These are phyloP conservation scores for Taeniopygia guttata DNA, from an alignment of 2,797 vertebrate species.

Conservation along the genomic window DNA sequence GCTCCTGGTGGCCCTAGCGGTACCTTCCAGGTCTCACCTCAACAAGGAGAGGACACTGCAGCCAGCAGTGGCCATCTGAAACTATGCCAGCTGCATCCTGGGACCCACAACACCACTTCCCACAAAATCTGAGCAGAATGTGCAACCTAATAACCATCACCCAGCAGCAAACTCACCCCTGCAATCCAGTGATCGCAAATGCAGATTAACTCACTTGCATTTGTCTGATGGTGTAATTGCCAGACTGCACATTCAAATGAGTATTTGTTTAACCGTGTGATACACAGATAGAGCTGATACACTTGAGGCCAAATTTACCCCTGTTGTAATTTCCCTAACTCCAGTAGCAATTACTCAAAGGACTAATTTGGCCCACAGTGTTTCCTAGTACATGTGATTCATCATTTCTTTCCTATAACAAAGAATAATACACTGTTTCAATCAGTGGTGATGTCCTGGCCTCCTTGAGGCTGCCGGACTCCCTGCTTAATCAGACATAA, in stretches of 20 bases:
- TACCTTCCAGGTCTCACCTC: neutral
- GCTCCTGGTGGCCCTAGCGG: neutral
- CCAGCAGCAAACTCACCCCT: slow-evolving; percentile 1
- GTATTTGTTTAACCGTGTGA: slow-evolving; percentile 57
- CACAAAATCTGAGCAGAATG: neutral
- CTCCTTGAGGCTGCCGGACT: slow-evolving; percentile 78
- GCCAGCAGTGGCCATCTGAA: neutral
- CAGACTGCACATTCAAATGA: slow-evolving; percentile 54
- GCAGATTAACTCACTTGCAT: slow-evolving; percentile 38
- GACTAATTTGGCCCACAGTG: slow-evolving; percentile 63
- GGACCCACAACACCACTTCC: neutral
- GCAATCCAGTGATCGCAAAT: slow-evolving; percentile 4
- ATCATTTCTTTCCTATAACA: slow-evolving; percentile 60
- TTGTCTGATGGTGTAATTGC: slow-evolving; percentile 51
- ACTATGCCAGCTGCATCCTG: neutral
- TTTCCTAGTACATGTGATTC: slow-evolving; percentile 59
- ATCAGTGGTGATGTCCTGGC: slow-evolving; percentile 68
- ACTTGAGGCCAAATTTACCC: slow-evolving; percentile 59
- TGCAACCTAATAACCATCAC: neutral
- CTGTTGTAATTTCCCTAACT: slow-evolving; percentile 57
- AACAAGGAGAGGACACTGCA: neutral
- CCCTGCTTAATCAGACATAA: slow-evolving; percentile 85
- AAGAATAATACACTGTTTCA: slow-evolving; percentile 57
- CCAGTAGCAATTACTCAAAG: slow-evolving; percentile 58
- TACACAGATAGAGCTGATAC: slow-evolving; percentile 53